These are phyloP conservation scores for Melanitta fusca DNA, from an alignment of 2,797 vertebrate species.

Conservation along the genomic window DNA sequence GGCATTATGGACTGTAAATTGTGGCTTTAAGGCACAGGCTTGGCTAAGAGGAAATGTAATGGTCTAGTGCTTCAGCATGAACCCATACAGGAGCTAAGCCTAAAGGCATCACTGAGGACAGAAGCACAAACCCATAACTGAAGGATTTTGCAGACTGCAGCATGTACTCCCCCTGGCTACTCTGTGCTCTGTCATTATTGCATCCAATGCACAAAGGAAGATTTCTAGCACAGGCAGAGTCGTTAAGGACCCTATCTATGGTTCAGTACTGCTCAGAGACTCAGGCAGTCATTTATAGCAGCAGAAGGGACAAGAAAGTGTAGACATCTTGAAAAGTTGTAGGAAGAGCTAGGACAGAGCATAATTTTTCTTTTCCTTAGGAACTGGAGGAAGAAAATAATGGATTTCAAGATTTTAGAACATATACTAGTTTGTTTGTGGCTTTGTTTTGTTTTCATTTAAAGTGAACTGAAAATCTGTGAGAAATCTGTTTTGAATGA, in stretches of 20 bases:
- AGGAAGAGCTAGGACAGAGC: neutral
- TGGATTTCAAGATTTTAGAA: neutral
- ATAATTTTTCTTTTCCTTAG: neutral
- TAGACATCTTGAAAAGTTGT: neutral
- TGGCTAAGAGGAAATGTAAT: neutral
- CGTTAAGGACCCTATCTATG: neutral
- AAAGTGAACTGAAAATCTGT: neutral
- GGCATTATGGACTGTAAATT: slow-evolving; percentile 33
- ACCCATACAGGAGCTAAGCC: accelerated
- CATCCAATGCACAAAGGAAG: neutral
- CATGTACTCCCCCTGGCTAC: neutral
- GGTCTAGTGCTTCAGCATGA: neutral
- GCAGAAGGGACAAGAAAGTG: neutral
- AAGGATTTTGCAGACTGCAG: neutral
- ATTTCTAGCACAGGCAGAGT: neutral
- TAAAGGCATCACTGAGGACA: neutral
- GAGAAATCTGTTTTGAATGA: neutral
- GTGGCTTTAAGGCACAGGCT: neutral
- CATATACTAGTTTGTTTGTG: neutral
- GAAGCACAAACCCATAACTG: neutral
- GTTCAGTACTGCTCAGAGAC: neutral
- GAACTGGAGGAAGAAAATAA: neutral
- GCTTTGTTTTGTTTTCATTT: neutral
- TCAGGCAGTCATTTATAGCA: neutral
- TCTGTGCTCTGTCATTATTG: neutral